Base-by-base conservation (phyloP, 1,140 invertebrate species). In the Drosophila kepulauana region DNA sequence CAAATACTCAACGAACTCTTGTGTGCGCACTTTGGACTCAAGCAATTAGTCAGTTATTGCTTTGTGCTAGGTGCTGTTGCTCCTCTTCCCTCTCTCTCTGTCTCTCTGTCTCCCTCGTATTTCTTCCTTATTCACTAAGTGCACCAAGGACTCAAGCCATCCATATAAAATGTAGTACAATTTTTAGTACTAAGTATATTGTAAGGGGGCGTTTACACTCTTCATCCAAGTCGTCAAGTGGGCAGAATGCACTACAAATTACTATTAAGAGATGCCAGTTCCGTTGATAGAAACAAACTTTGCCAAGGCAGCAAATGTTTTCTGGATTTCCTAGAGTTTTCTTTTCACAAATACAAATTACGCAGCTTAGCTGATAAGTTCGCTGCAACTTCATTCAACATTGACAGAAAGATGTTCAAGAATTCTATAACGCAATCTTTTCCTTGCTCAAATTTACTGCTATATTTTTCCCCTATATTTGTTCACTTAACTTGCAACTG, bases 41-140 rank as follows among this genome's bases (percentile, higher is more conserved):
- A 88, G 84, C 82, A 87, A 87, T 87, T 87, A 87, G 82, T 87
- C 84, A 82, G 82, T 82, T 84, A 88, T 87, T 77, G 80, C 84
- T 82, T 59, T 81, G 69, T 70, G 57, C 49, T 7, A 30, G 48
- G 45, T 16, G 58, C n/a, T 25, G 38, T 5, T 1, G 4, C 15
- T 2, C 20, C 28, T 5, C 5, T 20, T 11, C 10, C 8, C 48
- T 51, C 16, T 11, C 48, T 6, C 49, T 5, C 15, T 38, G 1
- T 6, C 30, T n/a, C 20, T 28, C 11, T 5, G 7, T 45, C 41
- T 41, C 5, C 38, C 30, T 13, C 38, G 48, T 48, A 61, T 0
- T 25, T 25, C 71, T 61, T 49, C 13, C 51, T 13, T 56, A 6
- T 33, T 15, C 30, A 20, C 33, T 51, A 52, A 63, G 62, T 54